phyloP scores from a whole-genome alignment of 2,797 vertebrate species.

The Sebastes goodei region DNA sequence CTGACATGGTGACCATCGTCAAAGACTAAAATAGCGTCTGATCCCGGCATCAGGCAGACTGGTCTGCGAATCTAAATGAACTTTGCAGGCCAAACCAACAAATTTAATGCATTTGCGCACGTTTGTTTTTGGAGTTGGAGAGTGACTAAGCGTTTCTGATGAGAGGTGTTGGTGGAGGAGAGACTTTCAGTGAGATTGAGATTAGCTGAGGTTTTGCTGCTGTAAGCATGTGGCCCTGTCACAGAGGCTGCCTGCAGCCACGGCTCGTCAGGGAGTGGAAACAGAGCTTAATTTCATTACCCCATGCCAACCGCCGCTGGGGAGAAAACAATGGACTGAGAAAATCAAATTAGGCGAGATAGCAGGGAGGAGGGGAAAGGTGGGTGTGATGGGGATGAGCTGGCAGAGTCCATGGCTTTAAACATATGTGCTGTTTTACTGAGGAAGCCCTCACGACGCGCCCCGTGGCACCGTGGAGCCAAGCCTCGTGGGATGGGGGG shows the following conservation, averaged over 20 bases:
- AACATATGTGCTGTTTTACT: slow-evolving; percentile 45
- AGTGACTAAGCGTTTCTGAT: neutral
- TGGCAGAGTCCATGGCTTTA: slow-evolving; percentile 20
- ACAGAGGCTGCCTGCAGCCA: slow-evolving; percentile 40
- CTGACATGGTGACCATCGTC: too few species aligned
- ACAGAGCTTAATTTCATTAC: slow-evolving; percentile 74
- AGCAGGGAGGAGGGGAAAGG: slow-evolving; percentile 26
- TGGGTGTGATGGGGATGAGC: slow-evolving; percentile 24
- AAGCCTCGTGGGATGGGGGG: neutral
- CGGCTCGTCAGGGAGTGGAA: slow-evolving; percentile 31
- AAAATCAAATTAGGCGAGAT: slow-evolving; percentile 72
- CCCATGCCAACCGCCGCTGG: slow-evolving; percentile 67
- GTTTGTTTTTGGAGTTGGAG: neutral
- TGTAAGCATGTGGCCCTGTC: slow-evolving; percentile 46
- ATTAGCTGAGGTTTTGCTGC: slow-evolving; percentile 35
- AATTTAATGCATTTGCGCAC: neutral
- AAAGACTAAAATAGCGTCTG: too few species aligned
- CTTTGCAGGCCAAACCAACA: too few species aligned
- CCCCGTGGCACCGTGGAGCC: neutral
- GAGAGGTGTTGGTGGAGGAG: neutral
- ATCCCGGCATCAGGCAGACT: too few species aligned
- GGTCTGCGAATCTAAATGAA: too few species aligned
- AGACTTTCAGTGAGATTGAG: neutral
- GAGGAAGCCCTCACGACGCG: slow-evolving; percentile 13
- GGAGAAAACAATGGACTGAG: slow-evolving; percentile 72